A percentile compares a stretch with the other conserved stretches of the same genome.
phyloP scores from a whole-genome alignment of 2,113 vertebrate species.

The Ardeotis arabs region DNA sequence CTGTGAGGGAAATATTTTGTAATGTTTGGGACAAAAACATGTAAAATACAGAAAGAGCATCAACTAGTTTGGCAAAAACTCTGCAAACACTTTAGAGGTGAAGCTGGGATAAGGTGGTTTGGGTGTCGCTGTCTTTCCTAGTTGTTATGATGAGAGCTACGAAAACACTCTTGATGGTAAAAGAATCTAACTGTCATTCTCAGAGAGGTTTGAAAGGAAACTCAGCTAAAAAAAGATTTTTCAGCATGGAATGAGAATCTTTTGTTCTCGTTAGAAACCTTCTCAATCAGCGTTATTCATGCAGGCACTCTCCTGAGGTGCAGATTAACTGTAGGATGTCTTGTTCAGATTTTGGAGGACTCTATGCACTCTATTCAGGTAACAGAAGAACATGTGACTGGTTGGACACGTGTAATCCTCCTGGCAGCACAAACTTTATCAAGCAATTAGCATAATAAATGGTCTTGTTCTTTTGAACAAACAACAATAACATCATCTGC shows the following conservation, averaged over 20 bases:
- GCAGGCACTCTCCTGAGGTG: background rate
- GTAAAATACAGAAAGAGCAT: background rate
- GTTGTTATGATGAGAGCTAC: background rate
- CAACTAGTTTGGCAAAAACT: background rate
- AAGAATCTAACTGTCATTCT: background rate
- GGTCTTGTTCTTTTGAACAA: background rate
- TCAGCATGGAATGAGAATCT: background rate
- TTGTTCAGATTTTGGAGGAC: background rate
- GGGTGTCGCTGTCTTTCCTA: background rate
- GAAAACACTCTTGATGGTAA: background rate
- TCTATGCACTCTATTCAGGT: background rate
- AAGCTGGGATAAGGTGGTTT: background rate
- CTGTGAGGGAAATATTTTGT: rapidly evolving
- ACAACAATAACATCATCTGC: background rate
- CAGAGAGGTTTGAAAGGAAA: background rate
- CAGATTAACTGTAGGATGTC: background rate
- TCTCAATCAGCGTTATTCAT: background rate
- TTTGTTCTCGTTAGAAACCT: background rate
- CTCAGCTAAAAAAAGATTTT: background rate
- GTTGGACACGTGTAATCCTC: background rate
- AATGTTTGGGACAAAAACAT: background rate
- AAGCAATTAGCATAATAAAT: background rate
- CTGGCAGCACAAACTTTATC: background rate
- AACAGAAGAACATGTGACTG: background rate
- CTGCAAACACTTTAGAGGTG: background rate